phyloP scores from a whole-genome alignment of 2,797 vertebrate genomes.

The Leucoraja ocellata region DNA sequence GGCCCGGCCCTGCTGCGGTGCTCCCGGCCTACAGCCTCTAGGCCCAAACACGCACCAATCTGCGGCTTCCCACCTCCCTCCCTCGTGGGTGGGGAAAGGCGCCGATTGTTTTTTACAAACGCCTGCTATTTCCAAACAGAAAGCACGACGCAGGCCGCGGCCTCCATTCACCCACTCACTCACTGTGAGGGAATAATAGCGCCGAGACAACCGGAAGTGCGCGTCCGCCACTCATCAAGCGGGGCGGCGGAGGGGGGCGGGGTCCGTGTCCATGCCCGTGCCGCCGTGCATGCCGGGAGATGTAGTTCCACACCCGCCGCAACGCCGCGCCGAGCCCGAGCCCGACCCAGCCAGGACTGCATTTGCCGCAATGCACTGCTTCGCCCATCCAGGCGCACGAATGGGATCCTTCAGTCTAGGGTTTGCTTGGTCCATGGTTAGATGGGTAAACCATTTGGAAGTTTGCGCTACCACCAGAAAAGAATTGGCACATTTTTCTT shows the following conservation, averaged over 20 bases:
- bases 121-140: background rate
- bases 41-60: background rate
- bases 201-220: slow-evolving; percentile 14
- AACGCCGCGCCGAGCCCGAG: background rate
- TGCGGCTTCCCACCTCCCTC: background rate
- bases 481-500: background rate
- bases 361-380: background rate
- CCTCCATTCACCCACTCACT: background rate
- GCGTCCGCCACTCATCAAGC: background rate
- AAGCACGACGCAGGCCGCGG: background rate
- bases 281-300: background rate
- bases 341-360: background rate
- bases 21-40: background rate
- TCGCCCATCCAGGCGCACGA: background rate
- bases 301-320: background rate
- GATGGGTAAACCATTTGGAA: slow-evolving; percentile 15
- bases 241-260: background rate
- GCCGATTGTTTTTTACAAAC: background rate
- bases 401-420: background rate
- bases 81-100: background rate
- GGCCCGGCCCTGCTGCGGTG: too few relatives aligned
- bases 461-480: slow-evolving; percentile 10
- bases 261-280: background rate
- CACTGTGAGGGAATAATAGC: slow-evolving; percentile 27
- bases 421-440: background rate